Base-by-base conservation (phyloP, 2,113 vertebrate species). In the Lutjanus erythropterus region DNA sequence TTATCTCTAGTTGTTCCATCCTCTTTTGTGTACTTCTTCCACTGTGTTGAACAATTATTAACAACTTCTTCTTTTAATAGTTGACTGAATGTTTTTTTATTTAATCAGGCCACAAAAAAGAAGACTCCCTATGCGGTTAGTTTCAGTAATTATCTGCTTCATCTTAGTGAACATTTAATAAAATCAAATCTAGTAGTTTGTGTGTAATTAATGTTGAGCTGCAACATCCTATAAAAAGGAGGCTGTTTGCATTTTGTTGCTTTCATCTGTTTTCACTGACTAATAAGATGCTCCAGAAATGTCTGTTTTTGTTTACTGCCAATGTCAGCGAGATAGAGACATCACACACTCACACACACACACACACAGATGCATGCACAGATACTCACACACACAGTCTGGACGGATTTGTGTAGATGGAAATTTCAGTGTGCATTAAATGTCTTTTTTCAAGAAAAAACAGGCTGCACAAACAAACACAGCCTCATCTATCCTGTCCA, bases 221-320 rank as follows among this genome's bases (percentile, higher is more conserved):
- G 61, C 41, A 41, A 62, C 58, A 59, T 84, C 64, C 29, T 21
- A 49, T 49, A 35, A 85, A n/a, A 80, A 72, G 31, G 64, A 75
- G 64, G 6, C 19, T 73, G 65, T 82, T 79, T 92, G n/a, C 11
- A 70, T 85, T 88, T 81, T 66, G 49, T 53, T 73, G 65, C 85
- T 83, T 85, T 86, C 79, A 69, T 92, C n/a, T 74, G 67, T 53
- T 79, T 81, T 60, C 71, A 83, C 46, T 82, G 81, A 72, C 74
- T 73, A 71, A 83, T 78, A 75, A 75, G 78, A 80, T 53, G 70
- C 72, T 85, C 78, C 60, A 64, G 58, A 91, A 84, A 76, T 59
- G 75, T 89, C 80, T 80, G 10, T 65, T 71, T 83, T 60, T 53
- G 61, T 91, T 92, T 75, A 70, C 65, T 35, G 67, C 56, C 16